Evolutionary conservation across 2,888 invertebrate genomes (phyloP), one percentile per base, ranked within the genome.

Genomic region (Adelphocoris suturalis): DNA sequence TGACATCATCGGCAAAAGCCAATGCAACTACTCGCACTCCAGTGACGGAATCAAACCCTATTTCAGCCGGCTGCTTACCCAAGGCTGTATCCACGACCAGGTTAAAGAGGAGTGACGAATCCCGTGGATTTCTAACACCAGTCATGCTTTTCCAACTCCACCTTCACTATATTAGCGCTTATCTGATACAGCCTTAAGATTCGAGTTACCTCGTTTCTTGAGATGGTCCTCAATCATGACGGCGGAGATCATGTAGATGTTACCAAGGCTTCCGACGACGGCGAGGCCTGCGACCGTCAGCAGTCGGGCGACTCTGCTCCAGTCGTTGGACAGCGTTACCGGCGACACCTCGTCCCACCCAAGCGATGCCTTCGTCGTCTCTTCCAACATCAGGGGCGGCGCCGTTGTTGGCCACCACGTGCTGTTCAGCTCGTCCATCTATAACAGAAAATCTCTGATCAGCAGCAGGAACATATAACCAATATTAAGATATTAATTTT

Each of bases 221-320:
- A 96, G 94, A 92, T 96, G 95, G 92, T 96, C 96, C 92, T 96
- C 96, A 61, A 96, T 96, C 94, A 96, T 96, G 90, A 96, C 95
- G 9, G 96, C 95, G 91, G 96, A 96, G 91, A 96, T 96, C 94
- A 97, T 95, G 92, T 96, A 97, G 19, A 96, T 95, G 92, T 96
- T 96, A 0, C 97, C 97, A 92, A 96, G 94, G 92, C 95, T 96
- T 13, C 96, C 96, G 82, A 96, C 93, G 0, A 96, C 95, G 0
- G 96, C 95, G 91, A 96, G 94, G 3, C 95, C 94, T 0, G 95
- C 95, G 86, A 96, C 93, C 52, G 96, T 93, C 9, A 96, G 93
- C 0, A 97, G 94, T 16, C 96, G 94, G 0, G 95, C 95, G 37
- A 96, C 94, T 37, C 96, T 94, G 7, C 96, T 95, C 96, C 96